These are phyloP conservation scores for Calephelis virginiensis DNA, from an alignment of 1,140 invertebrate species.

Conservation along the genomic window DNA sequence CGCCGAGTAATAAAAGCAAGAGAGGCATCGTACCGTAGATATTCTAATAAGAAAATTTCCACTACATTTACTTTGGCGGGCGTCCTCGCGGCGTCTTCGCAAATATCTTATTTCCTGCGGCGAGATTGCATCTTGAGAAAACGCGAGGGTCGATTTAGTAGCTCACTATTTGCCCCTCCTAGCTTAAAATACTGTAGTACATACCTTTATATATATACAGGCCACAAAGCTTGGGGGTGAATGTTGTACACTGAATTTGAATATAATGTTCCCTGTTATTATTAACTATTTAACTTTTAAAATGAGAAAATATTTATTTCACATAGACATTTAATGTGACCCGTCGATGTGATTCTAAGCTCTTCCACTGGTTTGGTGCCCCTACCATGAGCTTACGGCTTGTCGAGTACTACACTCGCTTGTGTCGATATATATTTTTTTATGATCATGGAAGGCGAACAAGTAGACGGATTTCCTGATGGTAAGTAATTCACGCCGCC, in stretches of 20 bases:
- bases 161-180: slow-evolving; percentile 64
- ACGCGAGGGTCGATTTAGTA: slow-evolving; percentile 67
- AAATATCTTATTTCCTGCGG: slow-evolving; percentile 78
- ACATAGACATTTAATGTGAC: neutral
- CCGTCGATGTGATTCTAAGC: no score
- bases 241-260: neutral
- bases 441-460: no score
- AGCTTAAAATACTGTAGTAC: slow-evolving; percentile 33
- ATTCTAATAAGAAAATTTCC: slow-evolving; percentile 79
- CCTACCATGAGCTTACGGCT: no score
- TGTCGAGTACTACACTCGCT: no score
- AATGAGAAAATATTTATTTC: neutral
- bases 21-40: slow-evolving; percentile 74
- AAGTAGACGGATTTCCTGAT: no score
- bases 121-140: slow-evolving; percentile 78
- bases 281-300: neutral
- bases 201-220: slow-evolving; percentile 25
- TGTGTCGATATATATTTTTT: no score
- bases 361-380: no score
- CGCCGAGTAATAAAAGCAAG: slow-evolving; percentile 51
- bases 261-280: neutral
- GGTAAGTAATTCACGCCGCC: no score
- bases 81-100: slow-evolving; percentile 74
- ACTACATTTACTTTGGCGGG: slow-evolving; percentile 77
- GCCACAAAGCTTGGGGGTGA: neutral